A percentile compares a stretch with the other conserved stretches of the same genome.
Conservation (phyloP, 2,888 invertebrate genomes). For the Epiperipatus broadwayi region DNA sequence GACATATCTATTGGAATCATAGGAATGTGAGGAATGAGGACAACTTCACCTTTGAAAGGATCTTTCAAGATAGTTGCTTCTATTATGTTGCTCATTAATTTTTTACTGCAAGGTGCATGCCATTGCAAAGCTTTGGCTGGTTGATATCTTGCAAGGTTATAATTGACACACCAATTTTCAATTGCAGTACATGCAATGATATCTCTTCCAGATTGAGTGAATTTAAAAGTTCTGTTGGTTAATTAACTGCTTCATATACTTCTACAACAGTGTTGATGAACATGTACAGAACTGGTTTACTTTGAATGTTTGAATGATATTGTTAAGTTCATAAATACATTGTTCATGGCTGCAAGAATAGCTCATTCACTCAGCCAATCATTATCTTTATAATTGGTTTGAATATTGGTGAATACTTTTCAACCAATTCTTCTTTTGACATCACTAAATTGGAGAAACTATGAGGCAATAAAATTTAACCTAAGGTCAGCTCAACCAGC, state of each 20-base stretch:
- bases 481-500: conserved; percentile 7
- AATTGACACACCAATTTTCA: conserved; percentile 19
- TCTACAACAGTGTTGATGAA: too few relatives aligned
- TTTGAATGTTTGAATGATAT: too few relatives aligned
- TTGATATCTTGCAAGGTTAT: conserved; percentile 19
- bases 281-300: too few relatives aligned
- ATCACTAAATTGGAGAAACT: too few relatives aligned
- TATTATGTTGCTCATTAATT: too few relatives aligned
- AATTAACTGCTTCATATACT: too few relatives aligned
- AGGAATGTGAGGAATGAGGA: too few relatives aligned
- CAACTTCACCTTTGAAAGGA: too few relatives aligned
- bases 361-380: conserved; percentile 17
- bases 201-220: conserved; percentile 17
- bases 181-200: conserved; percentile 18
- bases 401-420: conserved; percentile 13
- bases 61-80: too few relatives aligned
- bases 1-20: too few relatives aligned
- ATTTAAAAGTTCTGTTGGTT: too few relatives aligned
- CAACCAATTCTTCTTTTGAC: conserved; percentile 8
- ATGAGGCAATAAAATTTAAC: conserved; percentile 8
- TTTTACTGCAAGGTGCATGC: conserved; percentile 18
- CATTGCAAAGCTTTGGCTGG: conserved; percentile 20
- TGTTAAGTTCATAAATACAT: too few relatives aligned
- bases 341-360: conserved; percentile 18
- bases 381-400: conserved; percentile 14